Evolutionary conservation across 1,140 invertebrate genomes (phyloP).

Genomic region (Ruditapes philippinarum): DNA sequence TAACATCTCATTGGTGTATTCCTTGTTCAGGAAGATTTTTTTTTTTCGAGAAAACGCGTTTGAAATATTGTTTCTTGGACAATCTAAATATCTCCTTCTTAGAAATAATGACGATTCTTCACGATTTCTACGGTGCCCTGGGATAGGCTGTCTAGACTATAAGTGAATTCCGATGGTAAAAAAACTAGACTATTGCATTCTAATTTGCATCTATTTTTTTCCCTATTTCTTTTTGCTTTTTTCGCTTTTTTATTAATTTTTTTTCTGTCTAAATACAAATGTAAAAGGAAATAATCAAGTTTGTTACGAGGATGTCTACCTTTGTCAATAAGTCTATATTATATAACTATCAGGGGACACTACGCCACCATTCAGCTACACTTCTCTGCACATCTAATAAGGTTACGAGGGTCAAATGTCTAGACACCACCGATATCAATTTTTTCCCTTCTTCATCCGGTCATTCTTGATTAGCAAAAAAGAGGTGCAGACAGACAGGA

Average conservation of each 20-base stretch:
- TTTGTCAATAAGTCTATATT: constrained; percentile 5
- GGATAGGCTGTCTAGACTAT: neutral
- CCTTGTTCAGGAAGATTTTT: neutral
- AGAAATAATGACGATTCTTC: constrained; percentile 1
- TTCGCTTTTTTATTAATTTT: too few relatives aligned
- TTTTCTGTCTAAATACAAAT: too few relatives aligned
- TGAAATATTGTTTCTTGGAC: neutral
- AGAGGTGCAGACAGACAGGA: neutral
- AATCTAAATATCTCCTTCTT: neutral
- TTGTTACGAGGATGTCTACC: neutral
- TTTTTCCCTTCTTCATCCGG: too few relatives aligned
- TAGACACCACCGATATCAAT: constrained; percentile 24
- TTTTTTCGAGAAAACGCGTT: neutral
- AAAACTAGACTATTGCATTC: neutral
- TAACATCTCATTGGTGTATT: neutral
- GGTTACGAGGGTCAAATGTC: constrained; percentile 14
- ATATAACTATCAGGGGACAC: neutral
- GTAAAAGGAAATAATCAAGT: constrained; percentile 9
- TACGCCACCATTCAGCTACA: neutral
- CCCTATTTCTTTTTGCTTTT: constrained; percentile 24
- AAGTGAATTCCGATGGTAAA: neutral
- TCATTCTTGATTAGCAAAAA: neutral
- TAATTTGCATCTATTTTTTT: neutral
- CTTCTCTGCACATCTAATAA: constrained; percentile 31
- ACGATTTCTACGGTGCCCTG: neutral